Evolutionary conservation across 1,140 invertebrate genomes (phyloP).

Genomic region (Drosophila virilis): DNA sequence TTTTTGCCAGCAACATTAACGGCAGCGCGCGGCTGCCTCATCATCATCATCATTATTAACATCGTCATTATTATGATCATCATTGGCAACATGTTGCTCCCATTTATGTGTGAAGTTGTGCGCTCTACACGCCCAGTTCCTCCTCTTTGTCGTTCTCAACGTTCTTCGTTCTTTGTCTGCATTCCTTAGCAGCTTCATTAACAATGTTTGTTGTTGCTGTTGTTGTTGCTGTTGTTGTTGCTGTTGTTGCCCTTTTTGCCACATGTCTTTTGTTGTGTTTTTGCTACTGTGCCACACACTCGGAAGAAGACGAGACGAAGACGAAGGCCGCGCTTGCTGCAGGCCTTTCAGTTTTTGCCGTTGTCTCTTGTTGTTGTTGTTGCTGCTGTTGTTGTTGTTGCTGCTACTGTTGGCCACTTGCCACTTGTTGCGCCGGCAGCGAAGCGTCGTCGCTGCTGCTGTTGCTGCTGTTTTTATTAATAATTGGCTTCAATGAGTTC

Average conservation of each 20-base stretch:
- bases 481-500: slow-evolving; percentile 83
- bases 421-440: slow-evolving; percentile 46
- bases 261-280: slow-evolving; percentile 67
- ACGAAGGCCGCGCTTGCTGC: slow-evolving; percentile 35
- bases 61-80: not conserved
- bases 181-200: slow-evolving; percentile 82
- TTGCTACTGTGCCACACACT: slow-evolving; percentile 78
- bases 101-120: slow-evolving; percentile 80
- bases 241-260: slow-evolving; percentile 67
- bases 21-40: slow-evolving; percentile 11
- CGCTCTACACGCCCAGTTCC: slow-evolving; percentile 45
- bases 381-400: slow-evolving; percentile 14
- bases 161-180: slow-evolving; percentile 56
- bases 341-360: slow-evolving; percentile 64
- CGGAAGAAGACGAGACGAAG: slow-evolving; percentile 26
- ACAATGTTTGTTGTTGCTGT: slow-evolving; percentile 67
- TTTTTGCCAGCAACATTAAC: slow-evolving; percentile 5
- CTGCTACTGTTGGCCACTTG: slow-evolving; percentile 42
- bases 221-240: slow-evolving; percentile 26
- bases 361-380: slow-evolving; percentile 21
- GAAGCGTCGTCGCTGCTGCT: slow-evolving; percentile 22
- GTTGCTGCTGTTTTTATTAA: slow-evolving; percentile 67
- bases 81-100: slow-evolving; percentile 76
- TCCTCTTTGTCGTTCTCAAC: slow-evolving; percentile 39
- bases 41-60: slow-evolving; percentile 12